Percentiles rank a stretch among this genome's conserved stretches.
Conservation (phyloP, 2,113 vertebrate genomes). For the Climacteris rufus region DNA sequence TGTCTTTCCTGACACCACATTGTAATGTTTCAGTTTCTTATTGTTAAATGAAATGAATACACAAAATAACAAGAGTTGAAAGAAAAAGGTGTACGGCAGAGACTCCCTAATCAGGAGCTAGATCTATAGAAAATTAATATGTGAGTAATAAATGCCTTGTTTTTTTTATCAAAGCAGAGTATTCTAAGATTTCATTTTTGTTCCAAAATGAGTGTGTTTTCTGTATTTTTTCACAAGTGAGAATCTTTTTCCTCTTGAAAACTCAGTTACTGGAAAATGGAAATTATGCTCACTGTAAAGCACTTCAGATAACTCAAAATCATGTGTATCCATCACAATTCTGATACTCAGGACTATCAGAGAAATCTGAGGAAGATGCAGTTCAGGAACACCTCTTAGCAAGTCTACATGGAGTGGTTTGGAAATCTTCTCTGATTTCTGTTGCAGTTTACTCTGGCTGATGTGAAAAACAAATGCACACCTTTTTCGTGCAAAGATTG, state of each 20-base stretch:
- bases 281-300: background rate
- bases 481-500: background rate
- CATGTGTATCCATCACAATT: background rate
- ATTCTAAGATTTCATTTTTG: background rate
- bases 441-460: background rate
- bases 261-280: background rate
- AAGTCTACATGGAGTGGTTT: background rate
- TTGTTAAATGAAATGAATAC: background rate
- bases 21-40: background rate
- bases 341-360: background rate
- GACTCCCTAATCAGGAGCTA: background rate
- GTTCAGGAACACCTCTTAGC: background rate
- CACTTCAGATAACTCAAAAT: background rate
- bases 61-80: background rate
- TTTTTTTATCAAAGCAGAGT: background rate
- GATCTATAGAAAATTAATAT: background rate
- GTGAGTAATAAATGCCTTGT: background rate
- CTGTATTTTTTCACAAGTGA: background rate
- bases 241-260: background rate
- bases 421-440: background rate
- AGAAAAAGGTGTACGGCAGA: background rate
- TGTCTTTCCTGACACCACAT: background rate
- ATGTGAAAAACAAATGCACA: rapidly evolving
- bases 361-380: background rate
- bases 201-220: background rate